Base-by-base conservation (phyloP, 2,888 invertebrate genomes). In the Schizotus pectinicornis region DNA sequence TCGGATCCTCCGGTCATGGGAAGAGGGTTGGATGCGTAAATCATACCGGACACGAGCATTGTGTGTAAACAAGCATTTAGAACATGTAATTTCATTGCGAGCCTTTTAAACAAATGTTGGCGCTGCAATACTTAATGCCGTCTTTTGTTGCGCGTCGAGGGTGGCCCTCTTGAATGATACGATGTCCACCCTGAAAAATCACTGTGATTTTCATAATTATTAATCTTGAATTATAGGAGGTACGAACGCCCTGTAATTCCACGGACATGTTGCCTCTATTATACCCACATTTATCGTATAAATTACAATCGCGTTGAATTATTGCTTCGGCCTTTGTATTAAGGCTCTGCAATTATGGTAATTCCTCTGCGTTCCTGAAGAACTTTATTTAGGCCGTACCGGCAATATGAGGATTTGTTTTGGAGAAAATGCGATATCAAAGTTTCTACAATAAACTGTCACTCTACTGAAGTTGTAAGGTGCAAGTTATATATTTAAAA, bases 11-110 rank as follows among this genome's bases (percentile, higher is more conserved):
- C n/a, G n/a, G 22, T 22, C 22, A 22, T 5, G 22, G 2, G 5
- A 22, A 22, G 22, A 22, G 22, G 22, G 22, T 22, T 22, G 22
- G 22, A 22, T 22, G 22, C 22, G 31, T 55, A 55, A 55, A 55
- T 55, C 55, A 55, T 48, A 61, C 58, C 56, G 56, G 67, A 56
- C 62, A 60, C 59, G 58, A 58, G 65, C 61, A 66, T 66, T 67
- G 66, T 67, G 64, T 64, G 66, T 66, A 67, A 65, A 66, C 67
- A 67, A 47, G 63, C 55, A 65, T 64, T 56, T 61, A 61, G 54
- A 39, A 47, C 52, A 57, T 53, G 59, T 65, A 65, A 66, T 67
- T 65, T 62, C 62, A 66, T 62, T 66, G 56, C 59, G 38, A 42
- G 58, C 45, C 59, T 59, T n/a, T 58, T 59, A 64, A 67, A 64